Base-by-base conservation (phyloP, 2,113 vertebrate species). In the Tychaedon coryphoeus region DNA sequence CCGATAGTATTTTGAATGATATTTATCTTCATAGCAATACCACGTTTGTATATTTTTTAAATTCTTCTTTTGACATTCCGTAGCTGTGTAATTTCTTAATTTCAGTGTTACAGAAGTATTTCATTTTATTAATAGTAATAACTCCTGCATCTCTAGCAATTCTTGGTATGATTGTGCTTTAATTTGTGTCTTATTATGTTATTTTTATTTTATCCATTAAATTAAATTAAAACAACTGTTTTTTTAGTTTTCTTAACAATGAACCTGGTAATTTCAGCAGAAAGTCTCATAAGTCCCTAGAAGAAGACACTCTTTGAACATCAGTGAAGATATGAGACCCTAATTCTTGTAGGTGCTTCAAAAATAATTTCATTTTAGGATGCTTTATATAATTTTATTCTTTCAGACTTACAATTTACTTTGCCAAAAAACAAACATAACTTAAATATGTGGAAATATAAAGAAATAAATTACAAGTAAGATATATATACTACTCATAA, bases 1-100 rank as follows among this genome's bases (percentile, higher is more conserved):
- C 19, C 4, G 14, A 20, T 53, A 43, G 1, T 5, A 56, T 14
- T 85, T 33, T 43, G 15, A 8, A 43, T 43, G 0, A 51, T 56
- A 42, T 51, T 73, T 80, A 29, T 34, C 14, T 64, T 57, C 34
- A 72, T 20, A 43, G 3, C 5, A 66, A 8, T 62, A 57, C 6
- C 2, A n/a, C 15, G 1, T 29, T 23, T 20, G 10, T 8, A 56
- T 24, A 67, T 36, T n/a, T 6, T 88, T 58, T 42, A 18, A 2
- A 18, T 29, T 77, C 38, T 42, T 48, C 76, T 1, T 62, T 73
- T 62, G 11, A 53, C 25, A 34, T 66, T 57, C 7, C 9, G 12
- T 87, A 45, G 6, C 12, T 38, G 45, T 61, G 15, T 2, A 1
- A 67, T 48, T 88, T 74, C 16, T 45, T 76, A 6, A 43, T 75